Base-by-base conservation (phyloP, 1,140 invertebrate species). In the Drosophila pseudoananassae region DNA sequence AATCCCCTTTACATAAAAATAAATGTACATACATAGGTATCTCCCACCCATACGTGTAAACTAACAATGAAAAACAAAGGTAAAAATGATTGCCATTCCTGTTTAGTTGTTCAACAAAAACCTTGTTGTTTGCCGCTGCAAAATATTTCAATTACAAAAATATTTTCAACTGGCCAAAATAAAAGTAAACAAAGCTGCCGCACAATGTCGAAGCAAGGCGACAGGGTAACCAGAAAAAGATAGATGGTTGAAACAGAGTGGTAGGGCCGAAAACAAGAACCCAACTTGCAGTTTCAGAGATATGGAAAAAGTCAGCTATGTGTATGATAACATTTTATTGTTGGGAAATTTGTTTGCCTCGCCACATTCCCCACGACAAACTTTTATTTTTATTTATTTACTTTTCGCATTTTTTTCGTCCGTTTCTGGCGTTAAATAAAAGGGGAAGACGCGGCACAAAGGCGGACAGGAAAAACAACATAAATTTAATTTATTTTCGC, bases 401-500 rank as follows among this genome's bases (percentile, higher is more conserved):
- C 27, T 73, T 58, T 60, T 51, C 9, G 4, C 25, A 23, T 51
- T 50, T 65, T 60, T 57, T 59, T 53, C 70, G 46, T 40, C 65
- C 43, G 23, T 56, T 69, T 33, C 17, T 14, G 40, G 52, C 45
- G 79, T 58, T 64, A 75, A 75, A 83, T 75, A 82, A 83, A 78
- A 78, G 33, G 45, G 29, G 55, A 53, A 69, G 38, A 60, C 20
- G 31, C 31, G 31, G 64, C 33, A 69, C 25, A 69, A 66, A 82
- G 72, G 73, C 50, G 63, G 68, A 47, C 64, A 60, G 60, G 60
- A 72, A 71, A 87, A 87, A 75, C 82, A 66, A 79, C 82, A 87
- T 82, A 88, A 85, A 88, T 87, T 78, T 88, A 78, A 87, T 87
- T 87, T 88, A 87, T 87, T 87, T 83, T 73, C 78, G 50, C 82